Evolutionary conservation across 2,797 vertebrate genomes (phyloP), one percentile per base, ranked within the genome.

Genomic region (Podarcis siculus): DNA sequence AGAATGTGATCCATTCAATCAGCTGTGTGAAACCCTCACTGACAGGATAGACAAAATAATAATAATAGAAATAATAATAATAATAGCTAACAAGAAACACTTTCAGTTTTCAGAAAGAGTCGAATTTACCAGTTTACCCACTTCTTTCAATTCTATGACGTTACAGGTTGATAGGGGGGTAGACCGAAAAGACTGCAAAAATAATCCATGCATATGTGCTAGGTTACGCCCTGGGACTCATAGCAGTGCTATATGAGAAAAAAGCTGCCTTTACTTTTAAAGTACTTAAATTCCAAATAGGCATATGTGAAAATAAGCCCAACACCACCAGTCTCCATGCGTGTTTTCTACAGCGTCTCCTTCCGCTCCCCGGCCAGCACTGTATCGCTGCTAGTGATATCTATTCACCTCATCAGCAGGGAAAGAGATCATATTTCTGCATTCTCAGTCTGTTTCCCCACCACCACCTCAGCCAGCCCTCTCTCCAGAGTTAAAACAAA

Each of bases 151-250:
- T 39, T 61, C 35, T 79, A 5, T 39, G 1, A 67, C 72, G 76
- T 78, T 92, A 86, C n/a, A 86, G 85, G 61, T 5, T 90, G 88
- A 89, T 55, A 82, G n/a, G 17, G 82, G 49, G 66, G 19, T 8
- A 80, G 23, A 37, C 21, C 89, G 79, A 89, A 73, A 86, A 87
- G 86, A 79, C 0, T 61, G 15, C 21, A 0, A 58, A 79, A 92
- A 91, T 87, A 82, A 19, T 75, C 30, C 42, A 79, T 71, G 17
- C 30, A 61, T 75, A 61, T 71, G 45, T 35, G 71, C 25, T 37
- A 42, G n/a, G 23, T 37, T 73, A 67, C 64, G 21, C 23, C 19
- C 12, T 27, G 82, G 39, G n/a, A 12, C 37, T 85, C 42, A 73
- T 21, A 75, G 37, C 4, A 49, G 55, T 90, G 69, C 72, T 27